phyloP scores from a whole-genome alignment of 2,888 invertebrate species.

The Halictus ligatus region DNA sequence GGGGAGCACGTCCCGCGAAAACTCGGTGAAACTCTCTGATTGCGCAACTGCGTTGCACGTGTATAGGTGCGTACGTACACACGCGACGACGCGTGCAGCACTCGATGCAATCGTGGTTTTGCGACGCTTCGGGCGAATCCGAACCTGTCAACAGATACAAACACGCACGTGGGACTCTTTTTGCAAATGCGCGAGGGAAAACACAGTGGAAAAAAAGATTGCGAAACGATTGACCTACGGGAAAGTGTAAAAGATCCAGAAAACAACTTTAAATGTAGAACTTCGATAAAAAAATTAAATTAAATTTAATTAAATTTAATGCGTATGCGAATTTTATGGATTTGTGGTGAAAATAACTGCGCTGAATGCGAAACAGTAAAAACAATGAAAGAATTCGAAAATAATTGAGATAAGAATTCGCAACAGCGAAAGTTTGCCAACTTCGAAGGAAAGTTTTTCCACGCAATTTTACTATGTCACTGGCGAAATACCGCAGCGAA shows the following conservation, averaged over 20 bases:
- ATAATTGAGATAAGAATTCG: not conserved
- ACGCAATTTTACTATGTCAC: not conserved
- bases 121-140: not conserved
- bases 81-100: not conserved
- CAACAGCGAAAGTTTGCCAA: not conserved
- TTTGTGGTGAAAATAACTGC: no score
- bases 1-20: conserved; percentile 38
- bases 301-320: no score
- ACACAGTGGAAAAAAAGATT: not conserved
- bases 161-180: not conserved
- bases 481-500: conserved; percentile 22
- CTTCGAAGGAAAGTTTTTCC: not conserved
- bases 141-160: not conserved
- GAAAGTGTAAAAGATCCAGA: not conserved
- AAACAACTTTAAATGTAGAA: not conserved
- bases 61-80: not conserved
- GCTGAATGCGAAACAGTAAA: no score
- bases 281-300: not conserved
- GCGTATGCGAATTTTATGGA: not conserved
- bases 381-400: no score
- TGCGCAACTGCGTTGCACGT: conserved; percentile 45
- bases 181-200: no score
- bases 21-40: conserved; percentile 53
- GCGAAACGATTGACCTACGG: not conserved
- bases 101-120: not conserved